Evolutionary conservation across 1,140 invertebrate genomes (phyloP).

Genomic region (Anoplophora glabripennis): DNA sequence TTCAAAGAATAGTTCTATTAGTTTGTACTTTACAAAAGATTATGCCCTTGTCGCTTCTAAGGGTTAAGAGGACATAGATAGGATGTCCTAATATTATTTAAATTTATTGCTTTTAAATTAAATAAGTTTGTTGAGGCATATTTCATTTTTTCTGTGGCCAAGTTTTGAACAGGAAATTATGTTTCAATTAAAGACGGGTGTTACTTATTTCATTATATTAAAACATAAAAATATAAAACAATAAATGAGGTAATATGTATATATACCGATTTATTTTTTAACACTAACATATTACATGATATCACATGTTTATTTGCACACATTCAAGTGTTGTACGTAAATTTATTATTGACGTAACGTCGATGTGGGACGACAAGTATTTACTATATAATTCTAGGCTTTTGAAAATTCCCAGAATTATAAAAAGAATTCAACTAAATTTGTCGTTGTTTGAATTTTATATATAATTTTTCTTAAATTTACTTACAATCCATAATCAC

Average conservation of each 20-base stretch:
- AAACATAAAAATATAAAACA: conserved; percentile 48
- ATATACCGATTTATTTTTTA: conserved; percentile 52
- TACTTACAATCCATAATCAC: no score
- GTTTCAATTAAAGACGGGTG: neutral
- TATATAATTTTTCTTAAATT: no score
- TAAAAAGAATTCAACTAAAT: neutral
- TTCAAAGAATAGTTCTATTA: no score
- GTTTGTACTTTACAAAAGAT: no score
- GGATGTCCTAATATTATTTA: no score
- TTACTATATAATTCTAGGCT: conserved; percentile 8
- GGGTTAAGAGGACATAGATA: no score
- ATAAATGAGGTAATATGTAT: conserved; percentile 49
- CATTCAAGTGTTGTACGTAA: conserved; percentile 50
- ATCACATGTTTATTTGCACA: conserved; percentile 52
- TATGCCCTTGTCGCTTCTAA: no score
- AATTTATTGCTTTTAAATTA: no score
- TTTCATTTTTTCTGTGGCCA: no score
- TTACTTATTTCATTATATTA: conserved; percentile 41
- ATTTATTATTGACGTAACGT: conserved; percentile 50
- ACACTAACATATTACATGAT: conserved; percentile 52
- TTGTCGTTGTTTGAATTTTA: conserved; percentile 10
- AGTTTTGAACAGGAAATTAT: neutral
- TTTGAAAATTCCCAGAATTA: conserved; percentile 5
- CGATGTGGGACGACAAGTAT: conserved; percentile 46
- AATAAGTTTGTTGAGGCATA: no score